Evolutionary conservation across 1,140 invertebrate species (phyloP).

Genomic region (Drosophila setifemur): DNA sequence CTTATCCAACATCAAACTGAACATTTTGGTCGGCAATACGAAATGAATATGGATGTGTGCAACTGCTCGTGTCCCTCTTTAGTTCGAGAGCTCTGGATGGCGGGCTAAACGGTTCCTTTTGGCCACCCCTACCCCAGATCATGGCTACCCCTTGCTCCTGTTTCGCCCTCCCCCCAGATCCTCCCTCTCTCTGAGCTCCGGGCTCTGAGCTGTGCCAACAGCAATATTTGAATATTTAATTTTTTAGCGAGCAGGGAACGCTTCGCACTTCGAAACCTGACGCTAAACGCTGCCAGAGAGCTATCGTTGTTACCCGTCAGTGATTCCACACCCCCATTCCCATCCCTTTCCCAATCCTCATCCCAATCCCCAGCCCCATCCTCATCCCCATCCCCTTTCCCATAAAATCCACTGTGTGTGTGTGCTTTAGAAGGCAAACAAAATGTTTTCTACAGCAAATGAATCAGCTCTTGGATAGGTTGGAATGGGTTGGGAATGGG

Average conservation of each 20-base stretch:
- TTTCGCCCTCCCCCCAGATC: neutral
- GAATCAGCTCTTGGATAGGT: slow-evolving; percentile 32
- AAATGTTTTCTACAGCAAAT: slow-evolving; percentile 64
- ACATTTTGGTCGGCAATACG: slow-evolving; percentile 42
- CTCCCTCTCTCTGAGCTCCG: too few species aligned
- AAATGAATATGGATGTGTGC: slow-evolving; percentile 48
- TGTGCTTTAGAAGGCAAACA: slow-evolving; percentile 63
- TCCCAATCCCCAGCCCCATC: neutral
- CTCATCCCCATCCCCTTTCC: neutral
- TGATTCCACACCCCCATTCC: neutral
- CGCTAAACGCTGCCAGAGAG: slow-evolving; percentile 54
- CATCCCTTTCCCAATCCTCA: neutral
- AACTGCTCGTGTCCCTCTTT: slow-evolving; percentile 45
- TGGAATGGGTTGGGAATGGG: too few species aligned
- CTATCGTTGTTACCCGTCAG: slow-evolving; percentile 10
- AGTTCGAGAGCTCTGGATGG: slow-evolving; percentile 57
- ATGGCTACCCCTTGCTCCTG: neutral
- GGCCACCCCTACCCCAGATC: neutral
- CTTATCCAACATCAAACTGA: neutral
- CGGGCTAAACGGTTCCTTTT: slow-evolving; percentile 32
- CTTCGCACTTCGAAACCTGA: slow-evolving; percentile 72
- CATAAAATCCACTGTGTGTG: slow-evolving; percentile 9
- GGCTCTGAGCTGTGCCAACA: slow-evolving; percentile 23
- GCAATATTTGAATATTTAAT: slow-evolving; percentile 78
- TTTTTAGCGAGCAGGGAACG: slow-evolving; percentile 75